Evolutionary conservation across 2,888 invertebrate genomes (phyloP).

Genomic region (Ecliptopera silaceata): DNA sequence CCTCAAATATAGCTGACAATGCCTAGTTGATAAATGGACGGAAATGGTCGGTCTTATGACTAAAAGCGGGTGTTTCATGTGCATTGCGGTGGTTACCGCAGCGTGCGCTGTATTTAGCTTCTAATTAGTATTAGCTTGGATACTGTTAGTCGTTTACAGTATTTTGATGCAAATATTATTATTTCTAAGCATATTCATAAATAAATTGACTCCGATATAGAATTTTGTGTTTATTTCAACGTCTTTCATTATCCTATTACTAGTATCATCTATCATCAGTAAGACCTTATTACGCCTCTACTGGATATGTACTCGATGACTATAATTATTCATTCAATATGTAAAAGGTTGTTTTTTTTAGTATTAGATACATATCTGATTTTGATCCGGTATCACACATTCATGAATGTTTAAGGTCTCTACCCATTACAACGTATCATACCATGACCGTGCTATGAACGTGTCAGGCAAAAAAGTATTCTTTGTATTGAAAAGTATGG

Average conservation of each 20-base stretch:
- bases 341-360: too few species aligned
- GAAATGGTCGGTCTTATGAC: neutral
- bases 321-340: too few species aligned
- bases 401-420: too few species aligned
- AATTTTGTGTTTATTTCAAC: constrained; percentile 51
- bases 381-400: too few species aligned
- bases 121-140: constrained; percentile 64
- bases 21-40: neutral
- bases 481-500: too few species aligned
- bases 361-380: too few species aligned
- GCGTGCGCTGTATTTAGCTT: constrained; percentile 63
- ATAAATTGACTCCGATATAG: constrained; percentile 81
- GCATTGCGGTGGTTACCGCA: constrained; percentile 15
- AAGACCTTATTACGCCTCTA: neutral
- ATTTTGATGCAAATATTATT: constrained; percentile 82
- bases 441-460: too few species aligned
- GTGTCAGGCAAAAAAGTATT: too few species aligned
- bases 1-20: too few species aligned
- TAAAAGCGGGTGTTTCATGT: constrained; percentile 18
- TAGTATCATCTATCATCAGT: too few species aligned
- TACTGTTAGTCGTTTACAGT: constrained; percentile 80
- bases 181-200: constrained; percentile 81
- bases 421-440: too few species aligned
- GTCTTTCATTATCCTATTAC: neutral
- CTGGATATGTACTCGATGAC: too few species aligned